Evolutionary conservation across 37 sponge, comb jelly and placozoan species (phyloP).

Genomic region (Hexactinellida sp.): DNA sequence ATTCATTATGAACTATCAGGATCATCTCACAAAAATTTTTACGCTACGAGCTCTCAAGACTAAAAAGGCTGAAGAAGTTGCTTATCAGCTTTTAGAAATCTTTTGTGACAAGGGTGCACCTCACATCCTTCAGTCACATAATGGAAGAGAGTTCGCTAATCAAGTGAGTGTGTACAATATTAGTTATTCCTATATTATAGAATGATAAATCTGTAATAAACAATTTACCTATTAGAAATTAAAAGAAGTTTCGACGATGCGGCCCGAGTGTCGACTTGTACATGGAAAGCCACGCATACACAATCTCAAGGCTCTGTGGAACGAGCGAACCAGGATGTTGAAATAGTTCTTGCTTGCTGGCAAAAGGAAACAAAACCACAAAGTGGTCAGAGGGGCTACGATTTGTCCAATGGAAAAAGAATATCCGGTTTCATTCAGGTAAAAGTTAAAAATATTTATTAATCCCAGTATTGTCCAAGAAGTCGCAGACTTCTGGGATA

Average conservation of each 20-base stretch:
- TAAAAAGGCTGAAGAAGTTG: not conserved
- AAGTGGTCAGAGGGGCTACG: not conserved
- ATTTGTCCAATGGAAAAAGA: not conserved
- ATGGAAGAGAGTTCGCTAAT: not conserved
- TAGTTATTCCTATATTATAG: not conserved
- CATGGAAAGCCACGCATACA: not conserved
- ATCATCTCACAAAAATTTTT: not conserved
- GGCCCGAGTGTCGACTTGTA: not conserved
- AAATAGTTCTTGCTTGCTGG: not conserved
- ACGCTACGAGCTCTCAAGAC: not conserved
- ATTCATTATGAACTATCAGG: not conserved
- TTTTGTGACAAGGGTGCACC: not conserved
- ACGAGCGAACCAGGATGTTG: not conserved
- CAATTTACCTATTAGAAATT: not conserved
- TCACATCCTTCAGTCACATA: not conserved
- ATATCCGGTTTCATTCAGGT: not conserved
- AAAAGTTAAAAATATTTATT: too few species aligned
- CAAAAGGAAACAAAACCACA: not conserved
- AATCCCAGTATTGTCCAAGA: too few species aligned
- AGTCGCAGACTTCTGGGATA: too few species aligned
- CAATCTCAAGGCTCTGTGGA: not conserved
- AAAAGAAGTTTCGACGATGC: not conserved
- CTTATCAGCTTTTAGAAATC: not conserved
- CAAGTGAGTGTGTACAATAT: not conserved
- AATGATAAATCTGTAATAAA: not conserved